Conservation (phyloP, 2,113 vertebrate genomes). For the Phylloscopus whistleri region DNA sequence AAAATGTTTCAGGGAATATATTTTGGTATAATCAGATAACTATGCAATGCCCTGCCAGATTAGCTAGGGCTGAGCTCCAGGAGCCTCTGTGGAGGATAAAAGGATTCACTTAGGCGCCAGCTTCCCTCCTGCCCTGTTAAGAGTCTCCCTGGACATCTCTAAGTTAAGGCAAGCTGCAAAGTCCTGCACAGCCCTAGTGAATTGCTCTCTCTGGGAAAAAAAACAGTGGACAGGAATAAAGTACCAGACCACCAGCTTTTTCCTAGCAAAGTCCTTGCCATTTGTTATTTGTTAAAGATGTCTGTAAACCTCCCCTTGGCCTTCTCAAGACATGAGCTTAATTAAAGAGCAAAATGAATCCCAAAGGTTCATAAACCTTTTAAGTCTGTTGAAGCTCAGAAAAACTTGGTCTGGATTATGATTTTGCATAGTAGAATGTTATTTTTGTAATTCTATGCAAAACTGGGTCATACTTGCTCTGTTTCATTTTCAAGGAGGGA, state of each 20-base stretch:
- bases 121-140: not conserved
- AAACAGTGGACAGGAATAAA: not conserved
- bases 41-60: not conserved
- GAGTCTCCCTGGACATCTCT: not conserved
- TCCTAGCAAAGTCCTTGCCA: not conserved
- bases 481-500: not conserved
- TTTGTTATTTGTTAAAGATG: not conserved
- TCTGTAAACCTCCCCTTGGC: not conserved
- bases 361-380: not conserved
- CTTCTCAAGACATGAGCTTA: not conserved
- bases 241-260: not conserved
- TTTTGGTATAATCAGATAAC: conserved; percentile 8
- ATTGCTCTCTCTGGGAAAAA: not conserved
- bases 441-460: not conserved
- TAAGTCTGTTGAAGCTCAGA: not conserved
- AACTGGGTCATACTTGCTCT: not conserved
- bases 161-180: not conserved
- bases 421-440: not conserved
- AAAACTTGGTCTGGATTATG: not conserved
- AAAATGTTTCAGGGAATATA: not conserved
- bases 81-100: conserved; percentile 3
- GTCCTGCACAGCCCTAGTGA: not conserved
- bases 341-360: not conserved
- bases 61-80: not conserved
- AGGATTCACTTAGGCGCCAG: not conserved